These are phyloP conservation scores for Tethea ocularis DNA, from an alignment of 2,888 invertebrate genomes.

Conservation along the genomic window DNA sequence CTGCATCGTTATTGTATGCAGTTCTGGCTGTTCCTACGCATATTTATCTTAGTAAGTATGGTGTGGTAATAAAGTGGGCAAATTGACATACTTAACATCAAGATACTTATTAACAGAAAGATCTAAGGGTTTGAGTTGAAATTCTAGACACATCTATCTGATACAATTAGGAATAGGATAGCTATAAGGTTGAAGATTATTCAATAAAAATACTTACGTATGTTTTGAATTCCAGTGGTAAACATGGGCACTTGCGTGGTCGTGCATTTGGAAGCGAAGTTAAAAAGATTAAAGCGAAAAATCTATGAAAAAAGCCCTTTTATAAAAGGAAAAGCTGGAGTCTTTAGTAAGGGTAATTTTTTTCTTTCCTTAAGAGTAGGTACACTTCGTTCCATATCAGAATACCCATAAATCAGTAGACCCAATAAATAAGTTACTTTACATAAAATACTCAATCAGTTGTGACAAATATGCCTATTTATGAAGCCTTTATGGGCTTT, in stretches of 20 bases:
- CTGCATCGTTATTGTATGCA: conserved; percentile 85
- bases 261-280: conserved; percentile 39
- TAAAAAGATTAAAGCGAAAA: conserved; percentile 27
- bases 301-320: conserved; percentile 11
- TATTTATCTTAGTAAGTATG: conserved; percentile 81
- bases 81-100: no score
- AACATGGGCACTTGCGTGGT: conserved; percentile 62
- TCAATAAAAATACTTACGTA: no score
- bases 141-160: no score
- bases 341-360: background rate
- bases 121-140: no score
- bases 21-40: conserved; percentile 87
- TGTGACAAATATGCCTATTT: no score
- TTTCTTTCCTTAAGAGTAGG: background rate
- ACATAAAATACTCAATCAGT: no score
- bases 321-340: background rate
- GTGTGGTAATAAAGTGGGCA: no score
- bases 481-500: no score
- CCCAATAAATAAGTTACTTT: no score
- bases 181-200: background rate
- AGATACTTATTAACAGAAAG: no score
- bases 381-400: no score
- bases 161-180: background rate
- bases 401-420: no score
- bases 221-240: conserved; percentile 54